Conservation (phyloP, 2,113 vertebrate species). For the Odontesthes bonariensis region DNA sequence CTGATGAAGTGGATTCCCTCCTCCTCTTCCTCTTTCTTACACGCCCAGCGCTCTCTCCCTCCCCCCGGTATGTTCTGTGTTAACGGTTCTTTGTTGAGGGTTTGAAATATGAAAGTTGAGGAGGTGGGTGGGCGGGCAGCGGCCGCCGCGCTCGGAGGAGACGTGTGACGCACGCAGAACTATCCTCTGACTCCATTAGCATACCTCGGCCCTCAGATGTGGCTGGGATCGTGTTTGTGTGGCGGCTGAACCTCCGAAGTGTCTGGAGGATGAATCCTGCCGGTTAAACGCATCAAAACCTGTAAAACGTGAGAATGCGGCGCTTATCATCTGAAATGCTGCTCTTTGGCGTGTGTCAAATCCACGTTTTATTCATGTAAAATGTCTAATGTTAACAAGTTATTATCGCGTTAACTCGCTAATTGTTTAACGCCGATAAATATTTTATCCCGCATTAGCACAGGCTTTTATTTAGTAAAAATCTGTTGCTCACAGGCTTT, state of each 20-base stretch:
- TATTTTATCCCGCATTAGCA: no score
- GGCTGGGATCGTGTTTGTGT: conserved; percentile 30
- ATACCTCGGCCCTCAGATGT: conserved; percentile 60
- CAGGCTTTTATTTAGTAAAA: no score
- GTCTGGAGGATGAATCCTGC: conserved; percentile 22
- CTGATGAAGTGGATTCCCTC: conserved; percentile 71
- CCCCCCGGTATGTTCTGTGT: conserved; percentile 78
- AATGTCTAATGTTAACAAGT: no score
- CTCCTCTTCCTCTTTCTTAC: conserved; percentile 18
- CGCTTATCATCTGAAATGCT: no score
- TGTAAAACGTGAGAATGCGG: background rate
- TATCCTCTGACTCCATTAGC: conserved; percentile 66
- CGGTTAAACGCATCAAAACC: conserved; percentile 1
- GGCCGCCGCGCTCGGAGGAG: conserved; percentile 52
- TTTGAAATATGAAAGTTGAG: conserved; percentile 51
- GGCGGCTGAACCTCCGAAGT: conserved; percentile 9
- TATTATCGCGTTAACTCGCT: no score
- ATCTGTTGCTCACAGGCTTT: no score
- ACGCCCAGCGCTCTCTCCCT: conserved; percentile 28
- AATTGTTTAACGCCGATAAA: no score
- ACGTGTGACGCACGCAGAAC: conserved; percentile 64
- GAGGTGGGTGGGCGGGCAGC: conserved; percentile 48
- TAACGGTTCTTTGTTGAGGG: conserved; percentile 68
- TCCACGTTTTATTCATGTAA: no score
- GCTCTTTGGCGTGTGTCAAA: no score